Evolutionary conservation across 2,888 invertebrate genomes (phyloP), one percentile per base, ranked within the genome.

Genomic region (Brachycybe producta): DNA sequence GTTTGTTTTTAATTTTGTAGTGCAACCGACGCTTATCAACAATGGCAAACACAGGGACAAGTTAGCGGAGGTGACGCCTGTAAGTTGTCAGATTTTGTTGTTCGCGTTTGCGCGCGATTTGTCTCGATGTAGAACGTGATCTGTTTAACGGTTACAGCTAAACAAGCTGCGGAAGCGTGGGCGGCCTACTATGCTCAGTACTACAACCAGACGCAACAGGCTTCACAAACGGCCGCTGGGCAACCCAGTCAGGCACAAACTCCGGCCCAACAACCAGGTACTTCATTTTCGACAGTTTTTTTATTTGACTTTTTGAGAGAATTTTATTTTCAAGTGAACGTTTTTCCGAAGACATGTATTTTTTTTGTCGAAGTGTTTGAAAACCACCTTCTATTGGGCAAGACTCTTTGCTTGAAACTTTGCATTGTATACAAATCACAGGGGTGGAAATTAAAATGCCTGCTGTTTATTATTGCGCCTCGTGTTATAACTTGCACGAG

Each of bases 161-260:
- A 57, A 34, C 57, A 55, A 48, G 56, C 55, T 24, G 56, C 57
- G 38, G 68, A 68, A 57, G 69, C 69, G 1, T 72, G 71, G 71
- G 69, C 69, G 7, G 70, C 69, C 2, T 72, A 71, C 57, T 72
- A 72, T 59, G 64, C 67, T 41, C 68, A 70, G 59, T 69, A 66
- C 57, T 68, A 68, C 54, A 61, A 62, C 53, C 55, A 45, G 51
- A 49, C 36, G 4, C 52, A 43, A 23, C 41, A 28, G 39, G 54
- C 51, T 5, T 46, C 52, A 32, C 55, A 53, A 40, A 51, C 55
- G 23, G 52, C 51, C 32, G 54, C 49, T 35, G 45, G 36, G 7
- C n/a, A n/a, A n/a, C n/a, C n/a, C n/a, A n/a, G n/a, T n/a, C n/a
- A n/a, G n/a, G n/a, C n/a, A n/a, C n/a, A n/a, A n/a, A n/a, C n/a